Percentiles rank a stretch among this genome's conserved stretches.
Evolutionary conservation across 2,113 vertebrate genomes (phyloP).

Genomic region (Chamaetylas fuelleborni): DNA sequence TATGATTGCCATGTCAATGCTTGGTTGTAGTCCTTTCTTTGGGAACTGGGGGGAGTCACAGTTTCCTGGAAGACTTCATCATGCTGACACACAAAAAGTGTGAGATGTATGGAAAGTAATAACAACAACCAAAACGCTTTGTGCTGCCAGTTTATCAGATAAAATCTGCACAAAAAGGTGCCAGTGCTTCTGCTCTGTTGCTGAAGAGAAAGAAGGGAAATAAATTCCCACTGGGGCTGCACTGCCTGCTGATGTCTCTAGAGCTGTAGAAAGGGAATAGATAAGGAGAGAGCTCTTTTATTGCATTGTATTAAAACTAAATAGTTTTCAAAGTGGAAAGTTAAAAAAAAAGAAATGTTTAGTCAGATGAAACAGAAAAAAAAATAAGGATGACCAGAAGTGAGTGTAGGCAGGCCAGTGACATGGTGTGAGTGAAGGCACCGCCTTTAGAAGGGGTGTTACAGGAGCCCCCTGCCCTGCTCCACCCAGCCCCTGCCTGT

Average conservation of each 20-base stretch:
- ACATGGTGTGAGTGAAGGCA: not conserved
- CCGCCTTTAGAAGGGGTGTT: accelerated
- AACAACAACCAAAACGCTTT: not conserved
- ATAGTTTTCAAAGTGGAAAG: not conserved
- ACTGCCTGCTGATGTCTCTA: not conserved
- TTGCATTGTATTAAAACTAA: not conserved
- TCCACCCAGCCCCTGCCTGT: not conserved
- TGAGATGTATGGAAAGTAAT: not conserved
- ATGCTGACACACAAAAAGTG: not conserved
- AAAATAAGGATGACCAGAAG: not conserved
- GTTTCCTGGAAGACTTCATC: not conserved
- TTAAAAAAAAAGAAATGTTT: not conserved
- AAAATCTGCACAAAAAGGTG: not conserved
- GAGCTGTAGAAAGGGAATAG: not conserved
- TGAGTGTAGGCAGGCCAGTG: accelerated
- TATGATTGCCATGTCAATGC: not conserved
- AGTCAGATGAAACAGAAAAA: not conserved
- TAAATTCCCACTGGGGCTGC: not conserved
- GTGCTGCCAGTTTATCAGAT: not conserved
- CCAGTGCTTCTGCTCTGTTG: not conserved
- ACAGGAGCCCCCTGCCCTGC: not conserved
- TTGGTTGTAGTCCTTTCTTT: not conserved
- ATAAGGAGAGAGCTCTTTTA: not conserved
- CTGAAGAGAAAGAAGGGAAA: not conserved
- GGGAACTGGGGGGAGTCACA: accelerated